Percentiles rank a stretch among this genome's conserved stretches.
phyloP scores from a whole-genome alignment of 1,140 invertebrate genomes.

The Liolophura sinensis region DNA sequence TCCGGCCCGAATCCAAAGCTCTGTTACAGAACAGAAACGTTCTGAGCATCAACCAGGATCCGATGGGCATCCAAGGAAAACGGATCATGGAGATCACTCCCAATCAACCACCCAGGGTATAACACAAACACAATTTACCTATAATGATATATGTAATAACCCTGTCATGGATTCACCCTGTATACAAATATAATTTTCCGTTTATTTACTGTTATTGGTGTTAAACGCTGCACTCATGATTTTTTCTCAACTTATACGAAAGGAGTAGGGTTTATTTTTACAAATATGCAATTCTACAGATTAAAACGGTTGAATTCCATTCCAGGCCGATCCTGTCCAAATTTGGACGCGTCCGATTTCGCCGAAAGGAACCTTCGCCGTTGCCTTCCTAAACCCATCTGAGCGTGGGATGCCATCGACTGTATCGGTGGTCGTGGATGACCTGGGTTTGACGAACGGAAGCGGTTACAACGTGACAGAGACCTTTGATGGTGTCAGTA shows the following conservation, averaged over 20 bases:
- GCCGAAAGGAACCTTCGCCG: constrained; percentile 28
- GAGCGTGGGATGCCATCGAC: constrained; percentile 11
- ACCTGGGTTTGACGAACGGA: constrained; percentile 76
- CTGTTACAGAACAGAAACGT: constrained; percentile 93
- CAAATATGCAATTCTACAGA: too few species aligned
- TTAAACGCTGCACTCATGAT: too few species aligned
- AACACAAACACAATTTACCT: too few species aligned
- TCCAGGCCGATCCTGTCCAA: constrained; percentile 24
- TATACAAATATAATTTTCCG: too few species aligned
- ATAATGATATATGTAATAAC: too few species aligned
- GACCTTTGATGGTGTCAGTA: constrained; percentile 28
- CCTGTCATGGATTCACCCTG: too few species aligned
- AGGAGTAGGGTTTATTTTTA: too few species aligned
- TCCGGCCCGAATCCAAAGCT: constrained; percentile 86
- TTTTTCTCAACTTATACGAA: too few species aligned
- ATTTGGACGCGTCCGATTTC: constrained; percentile 37
- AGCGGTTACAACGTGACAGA: constrained; percentile 81
- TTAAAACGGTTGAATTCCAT: not conserved
- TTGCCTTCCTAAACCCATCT: constrained; percentile 34
- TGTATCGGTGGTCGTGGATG: constrained; percentile 64
- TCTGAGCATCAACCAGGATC: constrained; percentile 95
- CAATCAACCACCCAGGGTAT: too few species aligned
- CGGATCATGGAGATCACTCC: constrained; percentile 73
- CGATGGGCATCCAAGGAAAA: constrained; percentile 81
- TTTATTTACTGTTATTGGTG: too few species aligned